Evolutionary conservation across 2,888 invertebrate species (phyloP).

Genomic region (Dicyrtomina minuta): DNA sequence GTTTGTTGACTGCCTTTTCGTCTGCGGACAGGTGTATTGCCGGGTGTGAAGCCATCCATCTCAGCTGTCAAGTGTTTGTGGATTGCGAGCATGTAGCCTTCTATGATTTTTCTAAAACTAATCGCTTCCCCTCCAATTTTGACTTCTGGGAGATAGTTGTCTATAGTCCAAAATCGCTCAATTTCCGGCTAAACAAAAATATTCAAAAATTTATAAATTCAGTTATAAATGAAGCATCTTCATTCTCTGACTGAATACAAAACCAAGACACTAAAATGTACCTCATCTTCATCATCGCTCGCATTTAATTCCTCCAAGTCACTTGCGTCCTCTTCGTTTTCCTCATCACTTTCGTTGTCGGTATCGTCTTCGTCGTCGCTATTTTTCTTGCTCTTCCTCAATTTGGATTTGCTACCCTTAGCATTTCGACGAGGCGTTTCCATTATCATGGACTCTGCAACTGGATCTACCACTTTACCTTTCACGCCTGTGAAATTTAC

Average conservation of each 20-base stretch:
- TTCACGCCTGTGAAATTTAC: slow-evolving; percentile 61
- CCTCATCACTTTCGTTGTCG: slow-evolving; percentile 45
- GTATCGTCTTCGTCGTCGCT: slow-evolving; percentile 40
- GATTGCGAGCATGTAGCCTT: slow-evolving; percentile 77
- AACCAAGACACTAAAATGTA: slow-evolving; percentile 2
- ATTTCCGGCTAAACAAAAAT: slow-evolving; percentile 62
- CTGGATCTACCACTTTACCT: slow-evolving; percentile 54
- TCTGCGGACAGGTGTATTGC: slow-evolving; percentile 57
- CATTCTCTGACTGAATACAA: not conserved
- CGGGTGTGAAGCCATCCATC: slow-evolving; percentile 57
- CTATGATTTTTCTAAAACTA: slow-evolving; percentile 71
- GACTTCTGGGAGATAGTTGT: slow-evolving; percentile 74
- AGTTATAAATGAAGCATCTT: not conserved
- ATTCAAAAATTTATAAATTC: too few relatives aligned
- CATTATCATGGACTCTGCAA: slow-evolving; percentile 10
- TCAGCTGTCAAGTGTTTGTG: slow-evolving; percentile 65
- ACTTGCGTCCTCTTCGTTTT: slow-evolving; percentile 58
- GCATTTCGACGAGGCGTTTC: slow-evolving; percentile 4
- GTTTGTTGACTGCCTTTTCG: slow-evolving; percentile 46
- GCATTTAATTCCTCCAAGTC: slow-evolving; percentile 48
- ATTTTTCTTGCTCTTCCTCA: slow-evolving; percentile 33
- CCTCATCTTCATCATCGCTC: slow-evolving; percentile 54
- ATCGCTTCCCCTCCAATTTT: slow-evolving; percentile 64
- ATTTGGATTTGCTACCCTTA: slow-evolving; percentile 4
- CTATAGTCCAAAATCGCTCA: slow-evolving; percentile 87